Conservation (phyloP, 1,140 invertebrate genomes). For the Apis dorsata region DNA sequence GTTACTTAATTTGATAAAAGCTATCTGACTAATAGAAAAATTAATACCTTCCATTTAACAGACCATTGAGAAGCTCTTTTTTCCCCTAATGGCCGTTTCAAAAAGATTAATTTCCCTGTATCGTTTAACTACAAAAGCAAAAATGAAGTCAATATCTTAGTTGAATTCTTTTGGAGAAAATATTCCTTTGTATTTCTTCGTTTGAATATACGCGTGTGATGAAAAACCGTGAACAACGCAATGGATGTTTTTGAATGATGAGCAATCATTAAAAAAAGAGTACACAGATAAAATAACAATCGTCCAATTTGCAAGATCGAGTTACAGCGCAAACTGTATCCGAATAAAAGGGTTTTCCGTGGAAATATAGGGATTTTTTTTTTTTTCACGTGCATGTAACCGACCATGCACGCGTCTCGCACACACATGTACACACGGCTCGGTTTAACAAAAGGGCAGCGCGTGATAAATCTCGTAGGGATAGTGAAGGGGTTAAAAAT, state of each 20-base stretch:
- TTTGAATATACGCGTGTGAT: too few relatives aligned
- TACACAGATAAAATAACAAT: slow-evolving; percentile 23
- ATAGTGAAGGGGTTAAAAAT: slow-evolving; percentile 67
- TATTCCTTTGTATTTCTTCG: too few relatives aligned
- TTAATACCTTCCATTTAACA: too few relatives aligned
- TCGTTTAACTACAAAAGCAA: too few relatives aligned
- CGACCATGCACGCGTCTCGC: slow-evolving; percentile 1
- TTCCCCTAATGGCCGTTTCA: too few relatives aligned
- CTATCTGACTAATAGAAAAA: too few relatives aligned
- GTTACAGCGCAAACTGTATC: background rate
- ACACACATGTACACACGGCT: slow-evolving; percentile 36
- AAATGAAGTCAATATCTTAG: too few relatives aligned
- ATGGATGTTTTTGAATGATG: background rate
- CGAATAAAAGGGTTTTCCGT: slow-evolving; percentile 37
- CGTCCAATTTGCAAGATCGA: slow-evolving; percentile 49
- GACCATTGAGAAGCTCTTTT: too few relatives aligned
- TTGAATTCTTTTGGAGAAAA: too few relatives aligned
- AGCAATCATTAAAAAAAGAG: background rate
- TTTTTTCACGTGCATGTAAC: slow-evolving; percentile 1
- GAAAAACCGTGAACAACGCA: background rate
- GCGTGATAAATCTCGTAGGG: slow-evolving; percentile 67
- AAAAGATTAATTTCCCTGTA: too few relatives aligned
- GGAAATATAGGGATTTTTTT: slow-evolving; percentile 35
- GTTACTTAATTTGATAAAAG: too few relatives aligned
- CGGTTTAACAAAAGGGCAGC: slow-evolving; percentile 60